phyloP scores from a whole-genome alignment of 2,888 invertebrate genomes.

The Gymnoscelis rufifasciata region DNA sequence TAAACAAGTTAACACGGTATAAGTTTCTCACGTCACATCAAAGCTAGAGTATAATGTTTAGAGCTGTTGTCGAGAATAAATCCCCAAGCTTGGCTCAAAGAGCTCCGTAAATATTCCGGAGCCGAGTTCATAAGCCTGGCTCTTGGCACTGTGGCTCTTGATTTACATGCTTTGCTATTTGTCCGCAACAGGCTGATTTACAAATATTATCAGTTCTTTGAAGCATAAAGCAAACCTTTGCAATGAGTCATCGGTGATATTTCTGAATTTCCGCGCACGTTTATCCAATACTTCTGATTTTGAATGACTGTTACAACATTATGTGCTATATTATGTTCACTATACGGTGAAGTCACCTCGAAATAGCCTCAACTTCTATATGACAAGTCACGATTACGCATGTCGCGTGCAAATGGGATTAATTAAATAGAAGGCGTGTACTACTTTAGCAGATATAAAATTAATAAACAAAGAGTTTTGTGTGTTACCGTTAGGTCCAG shows the following conservation, averaged over 20 bases:
- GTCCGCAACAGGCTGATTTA: slow-evolving; percentile 26
- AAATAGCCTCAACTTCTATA: slow-evolving; percentile 8
- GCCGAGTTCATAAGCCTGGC: slow-evolving; percentile 28
- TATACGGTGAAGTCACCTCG: slow-evolving; percentile 13
- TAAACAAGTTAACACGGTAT: slow-evolving; percentile 7
- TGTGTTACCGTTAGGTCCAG: no score
- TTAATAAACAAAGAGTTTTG: no score
- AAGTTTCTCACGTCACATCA: slow-evolving; percentile 23
- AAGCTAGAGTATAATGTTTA: slow-evolving; percentile 24
- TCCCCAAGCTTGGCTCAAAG: slow-evolving; percentile 27
- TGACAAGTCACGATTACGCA: slow-evolving; percentile 6
- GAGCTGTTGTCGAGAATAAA: slow-evolving; percentile 27
- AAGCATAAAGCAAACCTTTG: slow-evolving; percentile 24
- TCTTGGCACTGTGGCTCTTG: slow-evolving; percentile 29
- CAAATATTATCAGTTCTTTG: slow-evolving; percentile 28
- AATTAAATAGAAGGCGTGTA: neutral
- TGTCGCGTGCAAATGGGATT: slow-evolving; percentile 1
- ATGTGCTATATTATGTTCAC: slow-evolving; percentile 13
- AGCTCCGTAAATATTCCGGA: slow-evolving; percentile 28
- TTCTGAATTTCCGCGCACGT: slow-evolving; percentile 23
- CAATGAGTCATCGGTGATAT: slow-evolving; percentile 25
- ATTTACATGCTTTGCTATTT: slow-evolving; percentile 28
- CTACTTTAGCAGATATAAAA: no score
- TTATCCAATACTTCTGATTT: slow-evolving; percentile 24
- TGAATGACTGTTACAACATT: slow-evolving; percentile 21